Evolutionary conservation across 2,113 vertebrate species (phyloP).

Genomic region (Ceyx margarethae): DNA sequence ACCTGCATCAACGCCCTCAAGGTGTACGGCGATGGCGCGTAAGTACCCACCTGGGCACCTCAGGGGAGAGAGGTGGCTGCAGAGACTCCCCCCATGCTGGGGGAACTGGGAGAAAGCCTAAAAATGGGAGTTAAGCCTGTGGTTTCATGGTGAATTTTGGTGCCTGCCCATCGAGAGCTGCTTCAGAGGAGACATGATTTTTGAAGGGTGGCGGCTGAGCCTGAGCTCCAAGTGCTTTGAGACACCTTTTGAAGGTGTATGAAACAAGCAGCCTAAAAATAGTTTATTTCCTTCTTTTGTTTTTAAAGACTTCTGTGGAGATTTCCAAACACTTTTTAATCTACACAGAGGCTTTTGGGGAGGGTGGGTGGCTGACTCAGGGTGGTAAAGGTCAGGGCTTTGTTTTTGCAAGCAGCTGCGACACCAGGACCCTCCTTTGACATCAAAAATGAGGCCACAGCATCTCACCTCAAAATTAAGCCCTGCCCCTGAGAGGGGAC

Average conservation of each 20-base stretch:
- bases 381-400: neutral
- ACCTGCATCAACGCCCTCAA: slow-evolving; percentile 87
- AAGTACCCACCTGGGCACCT: slow-evolving; percentile 29
- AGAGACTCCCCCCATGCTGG: neutral
- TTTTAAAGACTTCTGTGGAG: neutral
- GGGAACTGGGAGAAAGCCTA: neutral
- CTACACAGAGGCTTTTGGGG: rapidly evolving
- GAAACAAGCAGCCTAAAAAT: neutral
- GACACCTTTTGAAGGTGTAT: neutral
- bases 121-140: neutral
- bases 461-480: neutral
- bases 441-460: neutral
- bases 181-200: neutral
- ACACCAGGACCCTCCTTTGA: neutral
- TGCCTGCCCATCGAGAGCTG: neutral
- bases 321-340: neutral
- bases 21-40: slow-evolving; percentile 90
- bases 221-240: neutral
- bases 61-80: neutral
- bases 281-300: too few relatives aligned
- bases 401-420: neutral
- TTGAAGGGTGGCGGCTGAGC: neutral
- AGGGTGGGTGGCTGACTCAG: rapidly evolving
- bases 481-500: neutral
- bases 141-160: neutral